Evolutionary conservation across 2,888 invertebrate species (phyloP).

Genomic region (Salpingus planirostris): DNA sequence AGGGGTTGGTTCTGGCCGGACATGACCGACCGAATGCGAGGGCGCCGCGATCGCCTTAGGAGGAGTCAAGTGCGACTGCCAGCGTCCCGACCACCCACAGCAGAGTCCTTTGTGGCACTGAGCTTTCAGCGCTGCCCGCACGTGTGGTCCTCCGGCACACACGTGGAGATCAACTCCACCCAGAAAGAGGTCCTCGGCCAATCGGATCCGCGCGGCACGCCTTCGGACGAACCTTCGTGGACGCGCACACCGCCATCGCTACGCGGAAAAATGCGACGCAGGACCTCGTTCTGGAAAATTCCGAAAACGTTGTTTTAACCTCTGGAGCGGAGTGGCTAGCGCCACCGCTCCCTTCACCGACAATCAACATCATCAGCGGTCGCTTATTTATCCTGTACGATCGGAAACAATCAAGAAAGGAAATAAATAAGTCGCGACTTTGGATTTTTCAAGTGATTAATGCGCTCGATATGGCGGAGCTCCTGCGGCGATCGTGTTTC

Average conservation of each 20-base stretch:
- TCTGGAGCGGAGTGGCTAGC: too few relatives aligned
- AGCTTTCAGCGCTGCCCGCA: constrained; percentile 27
- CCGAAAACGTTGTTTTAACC: too few relatives aligned
- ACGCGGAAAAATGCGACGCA: constrained; percentile 24
- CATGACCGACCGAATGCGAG: constrained; percentile 28
- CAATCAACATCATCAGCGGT: too few relatives aligned
- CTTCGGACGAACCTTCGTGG: constrained; percentile 18
- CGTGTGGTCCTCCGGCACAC: constrained; percentile 38
- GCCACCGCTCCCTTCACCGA: too few relatives aligned
- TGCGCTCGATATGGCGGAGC: too few relatives aligned
- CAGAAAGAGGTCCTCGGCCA: constrained; percentile 21
- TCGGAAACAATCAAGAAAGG: too few relatives aligned
- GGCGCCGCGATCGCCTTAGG: constrained; percentile 28
- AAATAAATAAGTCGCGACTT: too few relatives aligned
- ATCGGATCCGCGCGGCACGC: constrained; percentile 27
- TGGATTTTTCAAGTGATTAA: too few relatives aligned
- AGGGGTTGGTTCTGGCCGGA: constrained; percentile 34
- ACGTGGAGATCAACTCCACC: constrained; percentile 33
- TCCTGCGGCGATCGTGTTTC: too few relatives aligned
- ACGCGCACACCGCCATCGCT: constrained; percentile 31
- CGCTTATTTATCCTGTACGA: too few relatives aligned
- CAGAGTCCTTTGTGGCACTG: constrained; percentile 36
- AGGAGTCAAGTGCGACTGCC: constrained; percentile 32
- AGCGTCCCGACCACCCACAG: constrained; percentile 37
- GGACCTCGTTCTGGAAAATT: too few relatives aligned